Conservation (phyloP, 2,797 vertebrate species). For the Sarcoramphus papa region DNA sequence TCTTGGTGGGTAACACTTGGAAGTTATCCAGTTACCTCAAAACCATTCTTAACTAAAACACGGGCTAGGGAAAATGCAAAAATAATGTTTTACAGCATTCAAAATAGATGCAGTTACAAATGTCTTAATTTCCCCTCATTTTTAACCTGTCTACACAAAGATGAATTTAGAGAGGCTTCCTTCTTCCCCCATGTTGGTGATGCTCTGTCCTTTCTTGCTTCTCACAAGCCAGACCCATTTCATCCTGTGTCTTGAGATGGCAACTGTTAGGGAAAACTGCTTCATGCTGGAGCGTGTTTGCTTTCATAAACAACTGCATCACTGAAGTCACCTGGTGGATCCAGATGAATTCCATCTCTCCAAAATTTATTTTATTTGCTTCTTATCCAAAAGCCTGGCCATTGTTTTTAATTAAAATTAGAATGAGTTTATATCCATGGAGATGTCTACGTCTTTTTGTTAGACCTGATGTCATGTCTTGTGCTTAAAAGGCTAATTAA, state of each 20-base stretch:
- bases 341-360: not conserved
- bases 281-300: not conserved
- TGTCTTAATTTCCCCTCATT: not conserved
- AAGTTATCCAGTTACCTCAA: not conserved
- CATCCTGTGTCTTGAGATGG: not conserved
- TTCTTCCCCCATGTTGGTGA: not conserved
- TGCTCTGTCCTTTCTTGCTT: not conserved
- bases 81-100: not conserved
- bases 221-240: not conserved
- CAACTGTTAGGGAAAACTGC: not conserved
- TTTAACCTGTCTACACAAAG: not conserved
- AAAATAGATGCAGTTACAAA: not conserved
- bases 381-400: not conserved
- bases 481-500: not conserved
- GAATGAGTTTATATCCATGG: not conserved
- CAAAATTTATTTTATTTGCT: not conserved
- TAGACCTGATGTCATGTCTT: not conserved
- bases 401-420: not conserved
- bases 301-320: not conserved
- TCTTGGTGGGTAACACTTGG: not conserved
- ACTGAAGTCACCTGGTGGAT: not conserved
- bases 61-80: not conserved
- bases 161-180: not conserved
- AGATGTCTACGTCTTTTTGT: not conserved
- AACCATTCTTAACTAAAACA: not conserved